Evolutionary conservation across 2,888 invertebrate genomes (phyloP).

Genomic region (Watsonalla cultraria): DNA sequence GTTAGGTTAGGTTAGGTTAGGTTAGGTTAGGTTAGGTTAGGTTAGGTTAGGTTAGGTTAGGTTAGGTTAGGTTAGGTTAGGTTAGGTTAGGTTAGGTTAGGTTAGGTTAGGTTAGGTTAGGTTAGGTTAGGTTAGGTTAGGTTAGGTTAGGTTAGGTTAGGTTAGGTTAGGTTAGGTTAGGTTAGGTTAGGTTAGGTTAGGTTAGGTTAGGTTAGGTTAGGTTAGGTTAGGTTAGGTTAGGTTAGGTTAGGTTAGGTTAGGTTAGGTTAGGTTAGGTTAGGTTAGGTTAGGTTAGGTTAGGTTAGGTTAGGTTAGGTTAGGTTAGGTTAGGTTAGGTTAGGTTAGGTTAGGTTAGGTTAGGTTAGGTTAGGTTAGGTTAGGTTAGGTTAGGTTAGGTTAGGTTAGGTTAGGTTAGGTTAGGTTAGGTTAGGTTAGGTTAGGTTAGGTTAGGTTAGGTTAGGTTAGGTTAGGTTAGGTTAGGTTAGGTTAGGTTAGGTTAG

Average conservation of each 20-base stretch:
- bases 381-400: slow-evolving; percentile 5
- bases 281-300: background rate
- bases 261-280: background rate
- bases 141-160: slow-evolving; percentile 5
- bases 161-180: slow-evolving; percentile 3
- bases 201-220: slow-evolving; percentile 2
- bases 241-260: slow-evolving; percentile 2
- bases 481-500: too few relatives aligned
- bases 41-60: slow-evolving; percentile 12
- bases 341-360: slow-evolving; percentile 5
- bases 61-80: slow-evolving; percentile 11
- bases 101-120: slow-evolving; percentile 10
- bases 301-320: slow-evolving; percentile 2
- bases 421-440: slow-evolving; percentile 4
- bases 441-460: too few relatives aligned
- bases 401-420: slow-evolving; percentile 4
- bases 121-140: slow-evolving; percentile 6
- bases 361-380: slow-evolving; percentile 6
- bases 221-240: slow-evolving; percentile 5
- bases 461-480: too few relatives aligned
- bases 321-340: slow-evolving; percentile 5
- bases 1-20: slow-evolving; percentile 7
- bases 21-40: slow-evolving; percentile 11
- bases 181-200: background rate
- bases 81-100: slow-evolving; percentile 11